Evolutionary conservation across 2,113 vertebrate genomes (phyloP), one percentile per base, ranked within the genome.

Genomic region (Diglossa brunneiventris): DNA sequence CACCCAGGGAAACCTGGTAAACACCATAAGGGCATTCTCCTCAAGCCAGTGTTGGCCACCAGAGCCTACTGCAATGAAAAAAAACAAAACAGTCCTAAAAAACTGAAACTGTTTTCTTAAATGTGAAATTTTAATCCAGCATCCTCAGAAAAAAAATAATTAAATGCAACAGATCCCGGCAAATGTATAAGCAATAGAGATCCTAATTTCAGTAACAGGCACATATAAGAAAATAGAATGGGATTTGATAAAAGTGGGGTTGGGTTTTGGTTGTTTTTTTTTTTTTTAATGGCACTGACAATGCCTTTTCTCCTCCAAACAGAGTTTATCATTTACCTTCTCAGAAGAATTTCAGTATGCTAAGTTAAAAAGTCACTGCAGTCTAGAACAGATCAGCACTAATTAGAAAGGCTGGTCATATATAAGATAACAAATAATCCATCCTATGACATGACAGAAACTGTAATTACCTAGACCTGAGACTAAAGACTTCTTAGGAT

Each of bases 1-100:
- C 3, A 47, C 4, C 7, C 18, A 77, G n/a, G 83, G 46, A 88
- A 77, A 69, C 14, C 15, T 26, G 17, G 20, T 37, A 76, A 69
- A 35, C 16, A 27, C 35, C 27, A 59, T 16, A 66, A 39, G 4
- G 35, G 19, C 27, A 56, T 56, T 68, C 31, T 67, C 12, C 41
- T 64, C 28, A 20, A 44, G 47, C 1, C 11, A 8, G 7, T 21
- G 5, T 3, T 72, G 31, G 41, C 22, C 53, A 53, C 11, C 2
- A 3, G 30, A 82, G 11, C 2, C 0, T 0, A 70, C 0, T 62
- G 33, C 13, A 75, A 55, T 30, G 15, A 77, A 84, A 83, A 84
- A 68, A 13, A 50, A 13, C 4, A 52, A 74, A 70, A 47, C 5
- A 62, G 39, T 26, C 20, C 19, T 0, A 2, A 2, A 6, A 68